A percentile compares a stretch with the other conserved stretches of the same genome.
Evolutionary conservation across 2,797 vertebrate genomes (phyloP).

Genomic region (Phalloptychus januarius): DNA sequence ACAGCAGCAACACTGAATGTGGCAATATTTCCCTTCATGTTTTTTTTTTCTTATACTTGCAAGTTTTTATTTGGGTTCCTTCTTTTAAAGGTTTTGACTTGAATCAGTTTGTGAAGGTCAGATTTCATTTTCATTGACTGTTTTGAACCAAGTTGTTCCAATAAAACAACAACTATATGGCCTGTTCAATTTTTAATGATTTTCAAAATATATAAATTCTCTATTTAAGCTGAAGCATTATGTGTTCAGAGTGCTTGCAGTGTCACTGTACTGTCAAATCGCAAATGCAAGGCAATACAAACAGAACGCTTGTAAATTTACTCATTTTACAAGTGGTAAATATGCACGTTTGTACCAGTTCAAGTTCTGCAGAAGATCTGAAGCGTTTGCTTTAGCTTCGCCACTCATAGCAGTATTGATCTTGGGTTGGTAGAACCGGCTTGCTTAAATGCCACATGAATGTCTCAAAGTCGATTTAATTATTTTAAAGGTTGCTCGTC

Average conservation of each 20-base stretch:
- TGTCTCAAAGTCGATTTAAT: neutral
- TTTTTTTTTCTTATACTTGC: neutral
- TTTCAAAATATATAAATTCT: neutral
- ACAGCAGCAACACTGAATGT: neutral
- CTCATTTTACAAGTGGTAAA: neutral
- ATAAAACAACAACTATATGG: neutral
- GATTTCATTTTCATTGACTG: conserved; percentile 1
- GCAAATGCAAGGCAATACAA: neutral
- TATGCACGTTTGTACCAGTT: neutral
- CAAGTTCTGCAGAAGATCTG: neutral
- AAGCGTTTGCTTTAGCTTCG: neutral
- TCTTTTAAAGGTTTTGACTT: neutral
- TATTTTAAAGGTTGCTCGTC: neutral
- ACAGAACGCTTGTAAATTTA: neutral
- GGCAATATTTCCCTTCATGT: neutral
- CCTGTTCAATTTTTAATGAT: neutral
- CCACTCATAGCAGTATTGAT: neutral
- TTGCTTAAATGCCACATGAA: neutral
- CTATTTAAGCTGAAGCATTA: neutral
- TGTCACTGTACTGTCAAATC: neutral
- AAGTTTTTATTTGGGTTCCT: neutral
- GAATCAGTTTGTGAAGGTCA: neutral
- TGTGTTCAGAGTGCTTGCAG: neutral
- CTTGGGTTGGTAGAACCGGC: neutral
- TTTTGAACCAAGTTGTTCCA: neutral